A percentile compares a stretch with the other conserved stretches of the same genome.
Conservation (phyloP, 2,888 invertebrate genomes). For the Tricholauxania praeusta region DNA sequence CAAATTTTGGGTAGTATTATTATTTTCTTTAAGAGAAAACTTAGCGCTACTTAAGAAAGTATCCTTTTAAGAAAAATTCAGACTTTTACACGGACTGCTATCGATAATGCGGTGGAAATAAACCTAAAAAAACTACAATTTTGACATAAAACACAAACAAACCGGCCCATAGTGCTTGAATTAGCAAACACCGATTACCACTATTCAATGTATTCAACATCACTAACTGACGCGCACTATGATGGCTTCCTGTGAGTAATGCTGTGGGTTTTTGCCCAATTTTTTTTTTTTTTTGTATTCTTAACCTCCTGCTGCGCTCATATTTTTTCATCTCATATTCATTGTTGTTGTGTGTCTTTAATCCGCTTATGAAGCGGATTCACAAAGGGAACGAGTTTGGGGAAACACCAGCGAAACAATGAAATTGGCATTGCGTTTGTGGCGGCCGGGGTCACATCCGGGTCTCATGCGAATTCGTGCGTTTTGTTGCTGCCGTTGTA, state of each 20-base stretch:
- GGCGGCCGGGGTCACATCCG: slow-evolving; percentile 3
- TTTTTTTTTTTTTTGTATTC: background rate
- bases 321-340: slow-evolving; percentile 1
- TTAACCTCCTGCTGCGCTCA: background rate
- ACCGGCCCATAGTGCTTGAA: no score
- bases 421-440: slow-evolving; percentile 12
- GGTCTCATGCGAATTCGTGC: background rate
- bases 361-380: slow-evolving; percentile 29
- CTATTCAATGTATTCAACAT: background rate
- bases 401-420: slow-evolving; percentile 10
- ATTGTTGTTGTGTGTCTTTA: slow-evolving; percentile 27
- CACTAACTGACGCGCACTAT: background rate
- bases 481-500: background rate
- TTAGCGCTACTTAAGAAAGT: no score
- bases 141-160: no score
- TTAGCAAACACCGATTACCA: no score
- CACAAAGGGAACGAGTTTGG: slow-evolving; percentile 4
- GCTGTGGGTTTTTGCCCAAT: background rate
- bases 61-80: no score
- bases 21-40: no score
- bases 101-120: no score
- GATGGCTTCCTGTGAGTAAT: slow-evolving; percentile 21
- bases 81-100: no score
- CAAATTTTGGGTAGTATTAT: no score
- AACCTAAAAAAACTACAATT: no score